phyloP scores from a whole-genome alignment of 2,888 invertebrate genomes.

The Cenopis cana region DNA sequence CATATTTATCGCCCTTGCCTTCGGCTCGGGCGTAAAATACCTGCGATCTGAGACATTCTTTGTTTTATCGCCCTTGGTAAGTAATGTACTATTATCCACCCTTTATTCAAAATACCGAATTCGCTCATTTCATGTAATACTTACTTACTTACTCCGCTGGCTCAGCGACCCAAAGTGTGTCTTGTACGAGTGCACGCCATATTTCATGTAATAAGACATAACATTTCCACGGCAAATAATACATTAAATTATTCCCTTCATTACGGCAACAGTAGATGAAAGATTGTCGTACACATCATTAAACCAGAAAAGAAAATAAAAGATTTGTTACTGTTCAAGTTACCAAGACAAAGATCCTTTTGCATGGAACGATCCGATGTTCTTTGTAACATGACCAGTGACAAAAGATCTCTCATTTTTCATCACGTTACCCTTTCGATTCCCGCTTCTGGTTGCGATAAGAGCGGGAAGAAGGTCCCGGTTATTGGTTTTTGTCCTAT shows the following conservation, averaged over 20 bases:
- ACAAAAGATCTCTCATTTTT: constrained; percentile 48
- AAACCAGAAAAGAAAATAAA: constrained; percentile 60
- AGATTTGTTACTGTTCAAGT: constrained; percentile 60
- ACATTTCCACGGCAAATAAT: constrained; percentile 12
- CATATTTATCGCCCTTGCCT: no score
- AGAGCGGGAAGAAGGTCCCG: constrained; percentile 48
- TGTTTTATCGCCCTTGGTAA: no score
- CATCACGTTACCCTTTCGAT: constrained; percentile 49
- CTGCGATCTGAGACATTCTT: no score
- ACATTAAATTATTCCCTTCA: constrained; percentile 34
- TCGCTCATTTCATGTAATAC: not conserved
- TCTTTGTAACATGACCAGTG: constrained; percentile 52
- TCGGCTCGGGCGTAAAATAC: no score
- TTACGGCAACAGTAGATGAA: constrained; percentile 45
- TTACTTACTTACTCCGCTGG: no score
- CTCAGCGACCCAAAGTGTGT: no score
- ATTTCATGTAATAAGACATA: not conserved
- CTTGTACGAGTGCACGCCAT: no score
- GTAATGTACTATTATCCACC: no score
- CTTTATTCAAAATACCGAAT: constrained; percentile 45
- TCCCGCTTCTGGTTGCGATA: constrained; percentile 19
- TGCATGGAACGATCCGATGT: constrained; percentile 50
- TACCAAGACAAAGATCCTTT: constrained; percentile 55
- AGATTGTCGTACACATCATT: constrained; percentile 55
- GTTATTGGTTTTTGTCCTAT: constrained; percentile 51